phyloP scores from a whole-genome alignment of 1,140 invertebrate genomes.

The Monochamus saltuarius region DNA sequence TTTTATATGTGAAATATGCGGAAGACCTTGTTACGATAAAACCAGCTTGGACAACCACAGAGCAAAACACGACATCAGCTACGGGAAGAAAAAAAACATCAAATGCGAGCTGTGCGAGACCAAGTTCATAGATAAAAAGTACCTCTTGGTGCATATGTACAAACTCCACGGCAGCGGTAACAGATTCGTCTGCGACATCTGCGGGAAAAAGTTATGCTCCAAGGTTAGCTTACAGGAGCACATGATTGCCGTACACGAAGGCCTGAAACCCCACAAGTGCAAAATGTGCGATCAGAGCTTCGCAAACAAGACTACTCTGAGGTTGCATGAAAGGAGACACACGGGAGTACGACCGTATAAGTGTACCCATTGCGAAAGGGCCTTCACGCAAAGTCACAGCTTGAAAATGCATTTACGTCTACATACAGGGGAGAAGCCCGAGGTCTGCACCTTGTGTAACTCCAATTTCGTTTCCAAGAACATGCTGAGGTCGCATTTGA shows the following conservation, averaged over 20 bases:
- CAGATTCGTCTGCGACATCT: conserved; percentile 54
- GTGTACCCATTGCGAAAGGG: conserved; percentile 67
- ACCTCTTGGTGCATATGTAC: conserved; percentile 52
- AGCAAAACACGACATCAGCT: conserved; percentile 48
- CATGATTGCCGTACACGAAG: conserved; percentile 63
- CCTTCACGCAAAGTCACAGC: conserved; percentile 75
- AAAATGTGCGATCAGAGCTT: conserved; percentile 66
- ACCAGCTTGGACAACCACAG: conserved; percentile 41
- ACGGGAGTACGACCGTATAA: conserved; percentile 64
- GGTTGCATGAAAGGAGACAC: conserved; percentile 61
- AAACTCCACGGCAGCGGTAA: conserved; percentile 44
- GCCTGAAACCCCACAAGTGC: conserved; percentile 71
- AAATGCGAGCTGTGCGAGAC: conserved; percentile 62
- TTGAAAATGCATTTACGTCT: conserved; percentile 74
- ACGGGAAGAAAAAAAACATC: conserved; percentile 56
- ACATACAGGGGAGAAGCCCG: conserved; percentile 75
- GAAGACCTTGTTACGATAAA: conserved; percentile 35
- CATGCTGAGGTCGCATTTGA: conserved; percentile 35
- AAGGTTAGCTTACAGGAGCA: conserved; percentile 68
- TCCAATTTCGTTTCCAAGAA: conserved; percentile 43
- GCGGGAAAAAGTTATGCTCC: conserved; percentile 73
- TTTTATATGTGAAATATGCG: conserved; percentile 42
- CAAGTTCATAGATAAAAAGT: conserved; percentile 55
- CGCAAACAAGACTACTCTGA: conserved; percentile 61
- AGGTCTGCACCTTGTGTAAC: conserved; percentile 55